Evolutionary conservation across 2,797 vertebrate species (phyloP).

Genomic region (Pyrocephalus nanus): DNA sequence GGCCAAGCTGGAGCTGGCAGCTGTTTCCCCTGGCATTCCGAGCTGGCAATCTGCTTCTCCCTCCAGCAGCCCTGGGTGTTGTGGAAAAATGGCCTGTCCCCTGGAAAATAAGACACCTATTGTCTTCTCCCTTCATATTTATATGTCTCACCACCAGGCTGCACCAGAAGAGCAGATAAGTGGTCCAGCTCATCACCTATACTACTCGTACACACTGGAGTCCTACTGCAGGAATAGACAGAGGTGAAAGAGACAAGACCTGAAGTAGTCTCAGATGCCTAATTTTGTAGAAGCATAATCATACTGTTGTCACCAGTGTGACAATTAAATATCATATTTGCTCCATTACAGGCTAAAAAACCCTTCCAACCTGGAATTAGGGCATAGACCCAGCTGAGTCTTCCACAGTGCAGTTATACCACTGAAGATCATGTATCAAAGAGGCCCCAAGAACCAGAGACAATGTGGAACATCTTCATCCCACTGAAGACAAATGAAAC

Average conservation of each 20-base stretch:
- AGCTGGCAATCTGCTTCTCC: neutral
- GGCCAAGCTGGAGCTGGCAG: constrained; percentile 20
- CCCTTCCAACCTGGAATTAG: neutral
- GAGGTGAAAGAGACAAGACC: neutral
- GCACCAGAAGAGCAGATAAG: neutral
- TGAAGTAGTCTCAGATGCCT: neutral
- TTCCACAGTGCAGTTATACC: neutral
- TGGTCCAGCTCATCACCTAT: neutral
- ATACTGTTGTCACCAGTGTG: neutral
- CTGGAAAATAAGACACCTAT: neutral
- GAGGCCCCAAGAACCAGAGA: neutral
- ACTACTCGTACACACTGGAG: neutral
- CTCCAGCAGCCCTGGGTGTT: neutral
- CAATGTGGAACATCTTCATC: neutral
- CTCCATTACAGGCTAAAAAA: neutral
- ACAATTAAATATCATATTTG: neutral
- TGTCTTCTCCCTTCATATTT: neutral
- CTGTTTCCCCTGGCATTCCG: neutral
- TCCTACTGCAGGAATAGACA: neutral
- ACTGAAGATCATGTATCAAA: neutral
- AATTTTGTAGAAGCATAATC: neutral
- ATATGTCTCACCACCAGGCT: rapidly evolving
- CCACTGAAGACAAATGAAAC: neutral
- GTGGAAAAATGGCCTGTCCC: neutral
- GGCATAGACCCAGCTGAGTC: neutral